Evolutionary conservation across 1,140 invertebrate species (phyloP), one percentile per base, ranked within the genome.

Genomic region (Lethrus apterus): DNA sequence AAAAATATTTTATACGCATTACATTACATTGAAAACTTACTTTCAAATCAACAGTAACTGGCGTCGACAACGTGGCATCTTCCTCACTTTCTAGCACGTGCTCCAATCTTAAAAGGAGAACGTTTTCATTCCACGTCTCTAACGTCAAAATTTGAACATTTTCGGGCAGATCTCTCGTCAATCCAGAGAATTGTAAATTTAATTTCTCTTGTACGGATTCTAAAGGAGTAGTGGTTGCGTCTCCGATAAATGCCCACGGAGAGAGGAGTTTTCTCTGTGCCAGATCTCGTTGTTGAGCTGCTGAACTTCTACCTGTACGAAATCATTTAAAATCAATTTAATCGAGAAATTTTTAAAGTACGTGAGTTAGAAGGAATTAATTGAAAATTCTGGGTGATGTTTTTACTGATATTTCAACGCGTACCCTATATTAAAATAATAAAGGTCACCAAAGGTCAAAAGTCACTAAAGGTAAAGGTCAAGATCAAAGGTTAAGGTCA

Each of bases 121-220:
- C 65, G 4, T 56, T 57, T 8, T 70, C 66, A 33, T 69, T 70
- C 73, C 80, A 80, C 35, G 80, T 76, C 57, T 87, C 83, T 17
- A 88, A 59, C 8, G 84, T 86, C 18, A 89, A 60, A 19, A 90
- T 63, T 51, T 86, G 78, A 5, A 89, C 70, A 63, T 85, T 84
- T 13, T 58, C 45, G 7, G 84, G 84, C 1, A 90, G 55, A 4
- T 53, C 17, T 15, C 45, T 48, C 0, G 60, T 64, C 20, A 78
- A 44, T 10, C 67, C 70, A 20, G 66, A 64, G 56, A 63, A 69
- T 72, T 77, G 53, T 10, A 41, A 48, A 20, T 49, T 46, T 20
- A 48, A 14, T 29, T 44, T 46, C 9, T 20, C 21, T 34, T 44
- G n/a, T 33, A 52, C 23, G 8, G 46, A 26, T n/a, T 51, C 40